Evolutionary conservation across 2,888 invertebrate species (phyloP), one percentile per base, ranked within the genome.

Genomic region (Atethmia centrago): DNA sequence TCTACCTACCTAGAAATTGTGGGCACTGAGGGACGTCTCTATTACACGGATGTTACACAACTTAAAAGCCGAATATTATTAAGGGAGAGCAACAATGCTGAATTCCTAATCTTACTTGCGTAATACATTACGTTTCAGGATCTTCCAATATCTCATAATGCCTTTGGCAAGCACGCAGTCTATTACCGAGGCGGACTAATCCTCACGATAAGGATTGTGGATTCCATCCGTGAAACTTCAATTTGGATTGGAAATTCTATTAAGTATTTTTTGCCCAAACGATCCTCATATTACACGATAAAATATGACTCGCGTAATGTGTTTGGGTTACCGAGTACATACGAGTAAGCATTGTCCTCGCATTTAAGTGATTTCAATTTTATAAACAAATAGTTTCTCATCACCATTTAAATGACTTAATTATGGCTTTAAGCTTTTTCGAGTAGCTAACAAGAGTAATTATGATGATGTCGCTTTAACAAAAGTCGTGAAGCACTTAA

Each of bases 11-110:
- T 28, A 74, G 73, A 62, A 36, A 73, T 51, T n/a, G 58, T 47
- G n/a, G 36, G 42, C 25, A 8, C 49, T 28, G 45, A 56, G 63
- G 55, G 68, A 73, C 53, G 56, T 74, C 69, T 83, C 77, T 65
- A 90, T 90, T 87, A 82, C 83, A 89, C 85, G 89, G 53, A 81
- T 72, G 82, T 81, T 89, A 77, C 80, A 76, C 70, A 74, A 78
- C 76, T 79, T 87, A 86, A 86, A 87, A 83, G 77, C 79, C 72
- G 87, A 84, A 87, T 76, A 75, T 83, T 84, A 87, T 87, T 84
- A 74, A 79, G 71, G 56, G 68, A 21, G 49, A 56, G 47, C 49
- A 59, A 71, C 66, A 72, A 71, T 74, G 68, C 82, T 80, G 72
- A 77, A 56, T 76, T 73, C 45, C 40, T 75, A 69, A 73, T 80